These are phyloP conservation scores for Raphicerus campestris DNA, from an alignment of 2,113 vertebrate genomes.

Conservation along the genomic window DNA sequence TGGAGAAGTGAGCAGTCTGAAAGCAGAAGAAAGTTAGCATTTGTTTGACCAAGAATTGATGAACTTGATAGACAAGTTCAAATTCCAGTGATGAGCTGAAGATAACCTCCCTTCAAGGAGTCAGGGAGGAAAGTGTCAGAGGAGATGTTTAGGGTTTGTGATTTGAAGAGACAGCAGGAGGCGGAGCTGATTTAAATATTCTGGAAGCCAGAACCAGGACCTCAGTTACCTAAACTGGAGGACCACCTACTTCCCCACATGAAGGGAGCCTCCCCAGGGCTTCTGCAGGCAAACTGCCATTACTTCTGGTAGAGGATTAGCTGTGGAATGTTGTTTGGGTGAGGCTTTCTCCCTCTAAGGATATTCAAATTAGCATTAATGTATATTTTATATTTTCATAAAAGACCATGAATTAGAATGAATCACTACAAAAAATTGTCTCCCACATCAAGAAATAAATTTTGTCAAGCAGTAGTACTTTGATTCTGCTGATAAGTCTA, in stretches of 20 bases:
- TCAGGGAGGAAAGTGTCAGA: neutral
- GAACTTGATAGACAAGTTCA: constrained; percentile 1
- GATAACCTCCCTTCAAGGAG: neutral
- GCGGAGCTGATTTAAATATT: neutral
- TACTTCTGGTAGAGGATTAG: constrained; percentile 4
- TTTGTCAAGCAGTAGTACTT: neutral
- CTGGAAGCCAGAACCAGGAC: neutral
- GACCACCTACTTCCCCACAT: neutral
- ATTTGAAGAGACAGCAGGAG: neutral
- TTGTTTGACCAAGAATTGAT: neutral
- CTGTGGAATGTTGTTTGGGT: neutral
- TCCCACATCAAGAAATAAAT: neutral
- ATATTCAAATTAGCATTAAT: neutral
- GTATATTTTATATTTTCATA: constrained; percentile 15
- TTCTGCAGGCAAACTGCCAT: neutral
- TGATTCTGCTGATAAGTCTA: neutral
- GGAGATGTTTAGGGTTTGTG: neutral
- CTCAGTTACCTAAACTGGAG: neutral
- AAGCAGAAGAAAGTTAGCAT: neutral
- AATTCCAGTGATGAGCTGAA: neutral
- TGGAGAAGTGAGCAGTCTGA: constrained; percentile 5
- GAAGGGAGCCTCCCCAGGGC: neutral
- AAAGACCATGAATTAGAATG: neutral
- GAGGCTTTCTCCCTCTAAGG: neutral
- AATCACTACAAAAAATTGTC: neutral